Evolutionary conservation across 2,113 vertebrate genomes (phyloP).

Genomic region (Apteryx mantelli): DNA sequence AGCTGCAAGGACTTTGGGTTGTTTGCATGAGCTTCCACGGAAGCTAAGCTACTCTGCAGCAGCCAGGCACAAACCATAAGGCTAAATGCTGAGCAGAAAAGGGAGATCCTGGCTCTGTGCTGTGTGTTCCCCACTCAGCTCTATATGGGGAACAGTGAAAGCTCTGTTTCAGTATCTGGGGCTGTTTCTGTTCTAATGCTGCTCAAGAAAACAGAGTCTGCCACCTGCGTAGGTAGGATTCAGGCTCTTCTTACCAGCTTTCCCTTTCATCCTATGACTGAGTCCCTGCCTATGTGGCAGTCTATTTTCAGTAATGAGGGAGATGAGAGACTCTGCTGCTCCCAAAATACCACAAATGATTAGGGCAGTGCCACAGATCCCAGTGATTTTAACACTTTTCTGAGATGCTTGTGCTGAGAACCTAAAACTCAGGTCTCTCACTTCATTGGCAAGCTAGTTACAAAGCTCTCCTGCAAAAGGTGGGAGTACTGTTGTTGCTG

Average conservation of each 20-base stretch:
- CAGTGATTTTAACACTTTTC: background rate
- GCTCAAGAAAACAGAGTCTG: background rate
- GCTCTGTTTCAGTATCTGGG: background rate
- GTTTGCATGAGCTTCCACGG: background rate
- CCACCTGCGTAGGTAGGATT: background rate
- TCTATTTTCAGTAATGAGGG: background rate
- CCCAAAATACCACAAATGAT: background rate
- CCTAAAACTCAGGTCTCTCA: background rate
- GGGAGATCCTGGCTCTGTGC: background rate
- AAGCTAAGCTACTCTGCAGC: background rate
- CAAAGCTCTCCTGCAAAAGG: background rate
- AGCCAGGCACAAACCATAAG: background rate
- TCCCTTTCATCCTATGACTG: rapidly evolving
- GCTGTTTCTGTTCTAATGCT: background rate
- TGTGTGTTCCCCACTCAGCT: background rate
- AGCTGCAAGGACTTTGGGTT: background rate
- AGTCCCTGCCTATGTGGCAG: background rate
- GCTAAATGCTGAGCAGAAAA: background rate
- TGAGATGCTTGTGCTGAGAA: background rate
- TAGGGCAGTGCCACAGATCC: background rate
- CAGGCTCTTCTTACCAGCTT: background rate
- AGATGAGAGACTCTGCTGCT: background rate
- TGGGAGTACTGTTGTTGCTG: background rate
- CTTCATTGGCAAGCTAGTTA: background rate
- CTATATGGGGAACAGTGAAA: background rate